These are phyloP conservation scores for Lacanobia wlatinum DNA, from an alignment of 2,888 invertebrate genomes.

Conservation along the genomic window DNA sequence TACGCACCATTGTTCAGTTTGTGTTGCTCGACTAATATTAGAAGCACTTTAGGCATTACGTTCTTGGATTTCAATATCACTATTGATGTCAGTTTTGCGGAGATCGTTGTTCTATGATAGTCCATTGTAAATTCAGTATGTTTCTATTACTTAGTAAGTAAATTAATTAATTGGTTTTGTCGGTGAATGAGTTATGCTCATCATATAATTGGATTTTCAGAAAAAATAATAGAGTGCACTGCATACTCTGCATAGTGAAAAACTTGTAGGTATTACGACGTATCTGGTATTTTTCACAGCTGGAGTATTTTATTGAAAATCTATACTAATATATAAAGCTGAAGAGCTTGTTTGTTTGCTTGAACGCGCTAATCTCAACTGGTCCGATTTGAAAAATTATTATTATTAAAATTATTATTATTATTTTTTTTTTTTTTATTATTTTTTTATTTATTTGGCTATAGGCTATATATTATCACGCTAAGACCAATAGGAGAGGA, in stretches of 20 bases:
- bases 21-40: slow-evolving; percentile 50
- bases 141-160: background rate
- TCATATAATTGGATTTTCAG: background rate
- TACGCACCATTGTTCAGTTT: slow-evolving; percentile 60
- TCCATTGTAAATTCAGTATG: background rate
- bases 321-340: no score
- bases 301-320: background rate
- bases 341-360: no score
- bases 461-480: no score
- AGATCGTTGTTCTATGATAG: slow-evolving; percentile 1
- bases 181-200: background rate
- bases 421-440: no score
- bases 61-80: slow-evolving; percentile 46
- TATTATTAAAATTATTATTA: no score
- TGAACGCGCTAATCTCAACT: no score
- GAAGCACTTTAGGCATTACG: slow-evolving; percentile 54
- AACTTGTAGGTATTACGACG: no score
- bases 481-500: no score
- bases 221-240: background rate
- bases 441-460: no score
- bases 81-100: slow-evolving; percentile 16
- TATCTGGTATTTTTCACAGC: background rate
- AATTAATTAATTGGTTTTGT: slow-evolving; percentile 7
- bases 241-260: no score
- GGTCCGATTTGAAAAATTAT: background rate